A percentile compares a stretch with the other conserved stretches of the same genome.
Evolutionary conservation across 2,888 invertebrate genomes (phyloP).

Genomic region (Tryphoninae sp.): DNA sequence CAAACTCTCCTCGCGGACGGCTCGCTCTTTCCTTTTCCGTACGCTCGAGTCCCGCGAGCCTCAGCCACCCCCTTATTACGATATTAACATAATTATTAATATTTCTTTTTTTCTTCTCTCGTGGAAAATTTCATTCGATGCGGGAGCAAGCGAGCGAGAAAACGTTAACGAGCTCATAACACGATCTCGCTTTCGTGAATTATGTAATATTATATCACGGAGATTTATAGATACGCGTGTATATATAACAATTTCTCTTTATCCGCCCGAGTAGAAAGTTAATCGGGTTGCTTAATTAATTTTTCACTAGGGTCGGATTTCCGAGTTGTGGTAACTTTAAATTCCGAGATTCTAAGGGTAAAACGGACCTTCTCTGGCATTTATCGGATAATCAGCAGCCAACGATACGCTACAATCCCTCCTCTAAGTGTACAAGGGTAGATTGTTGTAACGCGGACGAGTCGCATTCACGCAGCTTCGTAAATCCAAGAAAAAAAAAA

Average conservation of each 20-base stretch:
- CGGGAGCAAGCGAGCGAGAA: conserved; percentile 63
- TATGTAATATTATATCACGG: conserved; percentile 51
- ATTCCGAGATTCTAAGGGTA: too few relatives aligned
- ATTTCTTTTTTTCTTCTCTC: conserved; percentile 58
- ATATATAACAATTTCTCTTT: conserved; percentile 41
- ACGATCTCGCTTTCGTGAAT: conserved; percentile 59
- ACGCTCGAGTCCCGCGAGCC: conserved; percentile 65
- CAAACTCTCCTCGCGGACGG: conserved; percentile 30
- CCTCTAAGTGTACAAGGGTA: background rate
- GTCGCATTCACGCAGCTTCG: too few relatives aligned
- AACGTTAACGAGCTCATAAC: conserved; percentile 68
- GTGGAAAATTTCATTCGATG: conserved; percentile 64
- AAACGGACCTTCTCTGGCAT: conserved; percentile 29
- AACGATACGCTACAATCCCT: background rate
- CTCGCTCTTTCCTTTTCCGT: conserved; percentile 38
- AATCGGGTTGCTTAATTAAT: too few relatives aligned
- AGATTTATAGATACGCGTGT: conserved; percentile 18
- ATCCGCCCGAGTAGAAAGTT: conserved; percentile 16
- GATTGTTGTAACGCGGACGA: background rate
- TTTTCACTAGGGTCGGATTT: too few relatives aligned
- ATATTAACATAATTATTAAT: conserved; percentile 80
- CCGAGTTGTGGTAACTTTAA: too few relatives aligned
- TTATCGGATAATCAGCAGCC: conserved; percentile 9
- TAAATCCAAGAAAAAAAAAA: too few relatives aligned
- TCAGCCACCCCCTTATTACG: conserved; percentile 70